Percentiles rank a stretch among this genome's conserved stretches.
Conservation (phyloP, 53 echinoderm and acorn worm genomes). For the Astropecten irregularis region DNA sequence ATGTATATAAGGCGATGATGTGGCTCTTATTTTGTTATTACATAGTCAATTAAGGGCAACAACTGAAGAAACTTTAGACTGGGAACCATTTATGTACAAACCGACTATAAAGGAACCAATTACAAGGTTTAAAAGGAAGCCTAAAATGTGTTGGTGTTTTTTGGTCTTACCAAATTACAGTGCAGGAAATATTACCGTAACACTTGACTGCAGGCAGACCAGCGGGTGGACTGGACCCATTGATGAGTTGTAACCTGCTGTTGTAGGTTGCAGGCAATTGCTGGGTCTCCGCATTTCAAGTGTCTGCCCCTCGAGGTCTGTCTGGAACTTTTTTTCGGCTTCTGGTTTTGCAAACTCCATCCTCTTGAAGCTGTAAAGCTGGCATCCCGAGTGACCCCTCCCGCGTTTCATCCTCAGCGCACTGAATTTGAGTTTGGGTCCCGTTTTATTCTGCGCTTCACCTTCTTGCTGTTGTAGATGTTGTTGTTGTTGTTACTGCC, state of each 20-base stretch:
- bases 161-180: constrained; percentile 14
- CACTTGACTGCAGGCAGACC: neutral
- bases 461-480: constrained; percentile 46
- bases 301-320: too few relatives aligned
- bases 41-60: neutral
- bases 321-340: neutral
- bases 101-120: neutral
- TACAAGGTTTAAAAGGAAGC: too few relatives aligned
- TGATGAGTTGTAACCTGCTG: too few relatives aligned
- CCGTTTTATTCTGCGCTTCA: constrained; percentile 74
- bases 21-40: constrained; percentile 12
- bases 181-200: neutral
- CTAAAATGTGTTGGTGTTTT: too few relatives aligned
- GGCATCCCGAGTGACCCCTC: too few relatives aligned
- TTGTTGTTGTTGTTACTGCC: constrained; percentile 42
- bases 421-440: constrained; percentile 54
- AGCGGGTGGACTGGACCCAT: too few relatives aligned
- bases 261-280: too few relatives aligned
- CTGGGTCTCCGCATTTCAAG: too few relatives aligned
- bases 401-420: constrained; percentile 28
- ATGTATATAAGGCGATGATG: constrained; percentile 33
- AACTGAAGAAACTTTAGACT: constrained; percentile 11
- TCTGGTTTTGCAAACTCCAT: neutral
- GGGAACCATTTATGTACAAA: constrained; percentile 27
- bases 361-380: neutral